phyloP scores from a whole-genome alignment of 2,113 vertebrate genomes.

The Ameiurus melas region DNA sequence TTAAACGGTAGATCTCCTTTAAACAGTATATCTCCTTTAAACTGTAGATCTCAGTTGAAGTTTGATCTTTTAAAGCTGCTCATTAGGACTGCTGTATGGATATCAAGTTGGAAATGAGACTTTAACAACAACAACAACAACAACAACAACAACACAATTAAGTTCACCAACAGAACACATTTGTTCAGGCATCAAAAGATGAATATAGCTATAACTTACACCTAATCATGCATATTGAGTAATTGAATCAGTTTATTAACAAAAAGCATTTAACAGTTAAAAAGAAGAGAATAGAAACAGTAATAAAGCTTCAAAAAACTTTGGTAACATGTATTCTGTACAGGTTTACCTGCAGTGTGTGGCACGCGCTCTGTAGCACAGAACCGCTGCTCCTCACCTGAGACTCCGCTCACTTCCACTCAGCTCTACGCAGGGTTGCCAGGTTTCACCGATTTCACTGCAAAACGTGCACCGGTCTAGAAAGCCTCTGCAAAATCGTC shows the following conservation, averaged over 20 bases:
- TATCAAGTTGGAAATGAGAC: background rate
- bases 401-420: background rate
- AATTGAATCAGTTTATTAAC: no score
- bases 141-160: background rate
- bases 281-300: background rate
- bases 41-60: background rate
- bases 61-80: background rate
- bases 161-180: background rate
- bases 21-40: background rate
- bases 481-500: background rate
- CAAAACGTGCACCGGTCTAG: background rate
- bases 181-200: background rate
- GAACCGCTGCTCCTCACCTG: constrained; percentile 17
- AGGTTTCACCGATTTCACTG: background rate
- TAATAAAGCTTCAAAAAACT: no score
- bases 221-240: background rate
- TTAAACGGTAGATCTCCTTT: no score
- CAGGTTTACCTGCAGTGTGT: background rate
- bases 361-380: background rate
- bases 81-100: background rate
- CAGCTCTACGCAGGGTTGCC: background rate
- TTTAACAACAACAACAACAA: background rate
- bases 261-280: background rate
- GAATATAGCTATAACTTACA: background rate
- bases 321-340: background rate